Conservation (phyloP, 1,140 invertebrate genomes). For the Zophobas atratus region DNA sequence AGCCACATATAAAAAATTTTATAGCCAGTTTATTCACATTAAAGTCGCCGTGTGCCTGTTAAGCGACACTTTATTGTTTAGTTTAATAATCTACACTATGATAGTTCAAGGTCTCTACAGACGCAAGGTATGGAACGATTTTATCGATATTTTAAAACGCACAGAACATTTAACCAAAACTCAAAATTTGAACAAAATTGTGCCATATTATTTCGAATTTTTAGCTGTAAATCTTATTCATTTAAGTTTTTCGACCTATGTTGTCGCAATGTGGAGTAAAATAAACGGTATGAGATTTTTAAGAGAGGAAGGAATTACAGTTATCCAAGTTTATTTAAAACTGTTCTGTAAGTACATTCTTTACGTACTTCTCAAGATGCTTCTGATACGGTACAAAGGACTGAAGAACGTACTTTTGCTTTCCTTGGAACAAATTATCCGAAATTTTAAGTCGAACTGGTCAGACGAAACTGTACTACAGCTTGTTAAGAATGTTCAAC, state of each 20-base stretch:
- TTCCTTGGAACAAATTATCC: background rate
- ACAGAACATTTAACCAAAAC: background rate
- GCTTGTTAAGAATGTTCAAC: no score
- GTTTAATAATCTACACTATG: background rate
- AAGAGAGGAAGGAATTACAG: background rate
- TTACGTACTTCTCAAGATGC: background rate
- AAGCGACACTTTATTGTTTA: background rate
- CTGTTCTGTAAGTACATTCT: conserved; percentile 5
- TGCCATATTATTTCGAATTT: conserved; percentile 17
- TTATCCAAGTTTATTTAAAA: background rate
- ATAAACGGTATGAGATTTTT: no score
- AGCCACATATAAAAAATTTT: conserved; percentile 1
- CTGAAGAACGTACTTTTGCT: background rate
- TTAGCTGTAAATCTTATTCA: background rate
- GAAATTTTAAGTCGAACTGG: no score
- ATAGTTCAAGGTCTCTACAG: background rate
- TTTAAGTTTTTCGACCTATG: background rate
- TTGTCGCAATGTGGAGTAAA: background rate
- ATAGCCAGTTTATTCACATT: background rate
- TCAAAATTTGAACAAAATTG: background rate
- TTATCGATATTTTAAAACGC: background rate
- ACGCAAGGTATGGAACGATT: background rate
- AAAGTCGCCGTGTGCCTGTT: conserved; percentile 1
- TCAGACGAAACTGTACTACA: no score
- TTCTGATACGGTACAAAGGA: background rate